These are phyloP conservation scores for Cryptops parisi DNA, from an alignment of 2,888 invertebrate species.

Conservation along the genomic window DNA sequence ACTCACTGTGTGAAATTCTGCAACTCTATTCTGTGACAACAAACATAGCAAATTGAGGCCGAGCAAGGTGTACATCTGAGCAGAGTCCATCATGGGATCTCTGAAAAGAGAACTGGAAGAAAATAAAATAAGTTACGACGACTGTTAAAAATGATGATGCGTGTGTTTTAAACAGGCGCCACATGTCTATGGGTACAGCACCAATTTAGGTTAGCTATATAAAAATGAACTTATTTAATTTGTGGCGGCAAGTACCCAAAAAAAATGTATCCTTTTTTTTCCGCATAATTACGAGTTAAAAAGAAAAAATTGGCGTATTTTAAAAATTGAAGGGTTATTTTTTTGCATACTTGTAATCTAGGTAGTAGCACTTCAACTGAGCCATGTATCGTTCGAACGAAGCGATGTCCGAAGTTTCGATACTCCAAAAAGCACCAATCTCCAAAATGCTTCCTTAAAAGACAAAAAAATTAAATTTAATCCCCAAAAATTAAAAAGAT, in stretches of 20 bases:
- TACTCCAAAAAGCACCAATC: conserved; percentile 92
- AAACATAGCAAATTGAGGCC: conserved; percentile 88
- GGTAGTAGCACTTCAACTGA: conserved; percentile 93
- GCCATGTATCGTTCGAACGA: conserved; percentile 96
- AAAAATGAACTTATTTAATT: no score
- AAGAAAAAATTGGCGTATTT: no score
- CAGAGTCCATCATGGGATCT: conserved; percentile 70
- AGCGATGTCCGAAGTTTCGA: conserved; percentile 79
- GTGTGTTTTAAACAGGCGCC: no score
- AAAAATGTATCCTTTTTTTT: no score
- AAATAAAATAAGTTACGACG: neutral
- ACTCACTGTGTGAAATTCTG: conserved; percentile 92
- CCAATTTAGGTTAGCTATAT: conserved; percentile 3
- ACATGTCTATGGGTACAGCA: no score
- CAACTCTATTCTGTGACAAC: conserved; percentile 87
- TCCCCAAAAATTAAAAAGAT: conserved; percentile 9
- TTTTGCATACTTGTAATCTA: conserved; percentile 67
- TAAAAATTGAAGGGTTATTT: conserved; percentile 4
- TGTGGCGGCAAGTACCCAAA: no score
- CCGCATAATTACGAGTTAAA: conserved; percentile 10
- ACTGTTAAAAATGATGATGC: neutral
- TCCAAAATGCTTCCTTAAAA: conserved; percentile 67
- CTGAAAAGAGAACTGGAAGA: conserved; percentile 35
- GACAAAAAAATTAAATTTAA: conserved; percentile 20
- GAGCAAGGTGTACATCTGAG: conserved; percentile 83